Conservation (phyloP, 1,140 invertebrate genomes). For the Nylanderia fulva region DNA sequence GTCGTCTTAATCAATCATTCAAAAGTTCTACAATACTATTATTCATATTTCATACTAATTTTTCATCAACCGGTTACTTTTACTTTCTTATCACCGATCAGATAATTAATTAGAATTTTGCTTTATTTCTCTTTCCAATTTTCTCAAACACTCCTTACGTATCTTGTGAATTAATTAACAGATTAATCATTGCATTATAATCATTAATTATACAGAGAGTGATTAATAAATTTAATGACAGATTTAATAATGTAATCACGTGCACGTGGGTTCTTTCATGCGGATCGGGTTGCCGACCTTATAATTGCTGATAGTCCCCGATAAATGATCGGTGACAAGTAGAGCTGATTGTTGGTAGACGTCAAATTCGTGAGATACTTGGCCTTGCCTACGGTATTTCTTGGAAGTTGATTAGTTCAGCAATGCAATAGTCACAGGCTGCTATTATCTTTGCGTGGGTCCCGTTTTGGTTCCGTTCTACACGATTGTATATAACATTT, state of each 20-base stretch:
- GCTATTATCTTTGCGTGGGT: too few species aligned
- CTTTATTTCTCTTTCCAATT: background rate
- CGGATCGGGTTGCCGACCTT: too few species aligned
- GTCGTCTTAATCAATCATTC: background rate
- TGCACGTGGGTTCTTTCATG: too few species aligned
- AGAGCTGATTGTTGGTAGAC: slow-evolving; percentile 76
- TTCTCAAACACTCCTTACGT: background rate
- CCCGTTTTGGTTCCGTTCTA: too few species aligned
- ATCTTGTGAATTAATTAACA: slow-evolving; percentile 44
- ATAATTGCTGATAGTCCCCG: background rate
- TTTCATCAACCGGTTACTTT: too few species aligned
- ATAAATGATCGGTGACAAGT: slow-evolving; percentile 72
- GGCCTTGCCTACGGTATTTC: slow-evolving; percentile 55
- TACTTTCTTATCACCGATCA: slow-evolving; percentile 12
- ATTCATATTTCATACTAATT: too few species aligned
- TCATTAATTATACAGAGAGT: slow-evolving; percentile 53
- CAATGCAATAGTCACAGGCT: too few species aligned
- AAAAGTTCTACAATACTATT: slow-evolving; percentile 1
- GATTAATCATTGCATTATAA: slow-evolving; percentile 73
- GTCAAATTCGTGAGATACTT: slow-evolving; percentile 73
- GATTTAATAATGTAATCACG: background rate
- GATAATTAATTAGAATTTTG: background rate
- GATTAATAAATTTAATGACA: background rate
- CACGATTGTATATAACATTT: too few species aligned
- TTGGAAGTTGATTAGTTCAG: slow-evolving; percentile 11